phyloP scores from a whole-genome alignment of 2,113 vertebrate species.

The Bubo scandiacus region DNA sequence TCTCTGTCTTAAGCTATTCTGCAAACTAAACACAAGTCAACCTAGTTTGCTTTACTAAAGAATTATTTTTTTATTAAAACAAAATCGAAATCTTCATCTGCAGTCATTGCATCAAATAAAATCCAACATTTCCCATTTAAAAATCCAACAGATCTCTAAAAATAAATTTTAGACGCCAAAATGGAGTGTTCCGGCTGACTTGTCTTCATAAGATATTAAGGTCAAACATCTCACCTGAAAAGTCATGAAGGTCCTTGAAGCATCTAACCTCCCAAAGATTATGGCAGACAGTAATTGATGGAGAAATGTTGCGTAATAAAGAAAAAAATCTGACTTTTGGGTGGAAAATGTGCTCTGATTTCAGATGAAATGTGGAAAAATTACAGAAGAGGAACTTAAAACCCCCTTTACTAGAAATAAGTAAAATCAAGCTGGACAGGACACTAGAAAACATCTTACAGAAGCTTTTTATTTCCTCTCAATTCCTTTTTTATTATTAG shows the following conservation, averaged over 20 bases:
- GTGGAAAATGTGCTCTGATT: background rate
- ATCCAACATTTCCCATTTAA: background rate
- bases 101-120: background rate
- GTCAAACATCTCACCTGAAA: background rate
- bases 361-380: background rate
- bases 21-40: background rate
- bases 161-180: background rate
- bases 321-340: background rate
- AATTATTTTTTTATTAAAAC: background rate
- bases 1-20: background rate
- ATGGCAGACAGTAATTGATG: background rate
- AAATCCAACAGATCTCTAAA: background rate
- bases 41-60: background rate
- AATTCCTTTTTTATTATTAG: background rate
- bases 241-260: background rate
- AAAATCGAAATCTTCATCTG: background rate
- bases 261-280: background rate
- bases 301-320: background rate
- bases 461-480: background rate
- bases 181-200: background rate
- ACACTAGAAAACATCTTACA: background rate
- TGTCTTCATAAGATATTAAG: background rate
- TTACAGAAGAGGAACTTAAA: background rate
- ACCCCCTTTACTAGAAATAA: background rate
- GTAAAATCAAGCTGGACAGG: background rate